phyloP scores from a whole-genome alignment of 2,888 invertebrate genomes.

The Xestia ashworthii region DNA sequence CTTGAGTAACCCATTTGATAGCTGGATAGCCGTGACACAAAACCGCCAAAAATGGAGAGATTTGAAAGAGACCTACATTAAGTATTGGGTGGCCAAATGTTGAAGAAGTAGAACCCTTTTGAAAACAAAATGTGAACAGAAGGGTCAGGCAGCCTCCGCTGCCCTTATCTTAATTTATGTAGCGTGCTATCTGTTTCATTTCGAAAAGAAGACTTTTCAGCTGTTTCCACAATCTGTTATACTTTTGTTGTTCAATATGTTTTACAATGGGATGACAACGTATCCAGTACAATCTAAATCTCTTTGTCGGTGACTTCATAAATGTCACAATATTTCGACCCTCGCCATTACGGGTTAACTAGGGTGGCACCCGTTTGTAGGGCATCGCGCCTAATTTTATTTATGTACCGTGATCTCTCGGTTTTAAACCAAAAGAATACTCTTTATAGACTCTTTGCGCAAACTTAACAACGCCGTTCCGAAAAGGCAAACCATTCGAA shows the following conservation, averaged over 20 bases:
- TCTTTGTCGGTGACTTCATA: slow-evolving; percentile 70
- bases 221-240: not conserved
- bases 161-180: not conserved
- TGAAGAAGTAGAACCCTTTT: not conserved
- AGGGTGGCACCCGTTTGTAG: slow-evolving; percentile 82
- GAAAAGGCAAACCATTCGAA: not conserved
- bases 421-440: slow-evolving; percentile 75
- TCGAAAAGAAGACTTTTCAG: not conserved
- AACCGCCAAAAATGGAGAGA: no score
- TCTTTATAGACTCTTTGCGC: slow-evolving; percentile 61
- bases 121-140: not conserved
- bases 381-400: slow-evolving; percentile 85
- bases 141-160: not conserved
- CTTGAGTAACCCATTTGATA: not conserved
- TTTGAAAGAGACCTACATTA: no score
- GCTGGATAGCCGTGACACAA: no score
- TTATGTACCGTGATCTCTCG: slow-evolving; percentile 86
- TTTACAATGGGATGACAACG: not conserved
- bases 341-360: slow-evolving; percentile 83
- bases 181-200: not conserved
- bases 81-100: no score
- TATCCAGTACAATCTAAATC: slow-evolving; percentile 56
- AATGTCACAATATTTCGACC: slow-evolving; percentile 88
- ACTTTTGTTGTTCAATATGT: not conserved
- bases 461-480: not conserved